Base-by-base conservation (phyloP, 53 echinoderm and acorn worm species). In the Paelopatides confundens region DNA sequence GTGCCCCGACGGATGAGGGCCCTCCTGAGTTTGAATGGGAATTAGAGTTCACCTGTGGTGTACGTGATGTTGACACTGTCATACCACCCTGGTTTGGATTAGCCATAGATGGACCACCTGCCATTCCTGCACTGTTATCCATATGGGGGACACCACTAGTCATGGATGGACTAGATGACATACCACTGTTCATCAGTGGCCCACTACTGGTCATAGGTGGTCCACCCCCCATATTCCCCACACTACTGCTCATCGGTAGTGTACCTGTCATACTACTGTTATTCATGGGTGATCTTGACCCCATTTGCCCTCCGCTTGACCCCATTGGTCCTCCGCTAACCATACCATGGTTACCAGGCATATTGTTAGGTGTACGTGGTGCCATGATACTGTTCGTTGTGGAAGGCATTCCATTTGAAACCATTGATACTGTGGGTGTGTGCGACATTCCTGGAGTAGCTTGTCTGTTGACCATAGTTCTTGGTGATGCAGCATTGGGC, bases 361-460 rank as follows among this genome's bases (percentile, higher is more conserved):
- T 90, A 38, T 53, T 92, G 40, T 90, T 86, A 17, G 92, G 95
- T 30, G 95, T 95, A 39, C 86, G 90, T 52, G 95, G 93, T 84
- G 90, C 64, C 85, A 85, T 85, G 18, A 63, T 83, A 36, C 65
- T 91, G 65, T 63, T 79, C 7, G 91, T 87, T 63, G 69, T 51
- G 1, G 86, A 77, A 87, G 86, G 85, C 62, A 86, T 89, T 46
- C 93, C 93, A 67, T 93, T 90, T 4, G 86, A 86, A 33, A 47
- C 83, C 77, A 85, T 77, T 3, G 92, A 83, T 86, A 89, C 91
- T 4, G 86, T 85, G 3, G 90, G 93, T 6, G 93, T 92, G 77
- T 93, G 95, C 2, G 94, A 95, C 88, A 95, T 90, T 2, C 93
- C 91, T n/a, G 92, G 92, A n/a, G 91, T 93, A 12, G 96, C 94